phyloP scores from a whole-genome alignment of 2,797 vertebrate species.

The Miopithecus talapoin region DNA sequence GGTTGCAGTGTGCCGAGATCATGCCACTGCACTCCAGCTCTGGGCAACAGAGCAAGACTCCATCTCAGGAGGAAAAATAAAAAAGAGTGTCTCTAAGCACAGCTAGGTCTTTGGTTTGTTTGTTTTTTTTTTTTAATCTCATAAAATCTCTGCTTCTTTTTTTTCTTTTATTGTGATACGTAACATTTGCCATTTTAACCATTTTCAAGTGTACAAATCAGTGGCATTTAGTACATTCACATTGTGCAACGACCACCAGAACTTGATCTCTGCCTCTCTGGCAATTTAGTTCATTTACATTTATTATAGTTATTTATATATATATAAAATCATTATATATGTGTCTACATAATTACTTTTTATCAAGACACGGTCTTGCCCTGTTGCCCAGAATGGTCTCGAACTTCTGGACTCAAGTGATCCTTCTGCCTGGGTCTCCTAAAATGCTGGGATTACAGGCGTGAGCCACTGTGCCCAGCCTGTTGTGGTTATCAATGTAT shows the following conservation, averaged over 20 bases:
- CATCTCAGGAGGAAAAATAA: neutral
- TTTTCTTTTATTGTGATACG: neutral
- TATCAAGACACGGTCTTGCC: neutral
- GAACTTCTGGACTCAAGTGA: neutral
- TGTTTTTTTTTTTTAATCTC: neutral
- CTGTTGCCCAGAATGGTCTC: neutral
- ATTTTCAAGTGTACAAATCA: neutral
- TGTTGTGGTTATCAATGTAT: neutral
- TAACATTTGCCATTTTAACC: neutral
- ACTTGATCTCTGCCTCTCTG: too few species aligned
- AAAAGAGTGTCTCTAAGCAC: neutral
- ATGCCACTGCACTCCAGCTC: neutral
- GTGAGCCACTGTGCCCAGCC: neutral
- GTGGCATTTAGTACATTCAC: neutral
- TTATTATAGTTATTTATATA: too few species aligned
- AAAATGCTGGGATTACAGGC: neutral
- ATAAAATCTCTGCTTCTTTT: neutral
- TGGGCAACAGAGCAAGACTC: neutral
- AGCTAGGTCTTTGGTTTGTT: neutral
- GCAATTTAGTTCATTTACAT: too few species aligned
- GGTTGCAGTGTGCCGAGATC: neutral
- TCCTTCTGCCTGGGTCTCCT: neutral
- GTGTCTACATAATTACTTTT: neutral
- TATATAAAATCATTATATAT: too few species aligned
- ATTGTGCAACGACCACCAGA: neutral